Evolutionary conservation across 2,113 vertebrate species (phyloP), one percentile per base, ranked within the genome.

Genomic region (Rhadina sibilatrix): DNA sequence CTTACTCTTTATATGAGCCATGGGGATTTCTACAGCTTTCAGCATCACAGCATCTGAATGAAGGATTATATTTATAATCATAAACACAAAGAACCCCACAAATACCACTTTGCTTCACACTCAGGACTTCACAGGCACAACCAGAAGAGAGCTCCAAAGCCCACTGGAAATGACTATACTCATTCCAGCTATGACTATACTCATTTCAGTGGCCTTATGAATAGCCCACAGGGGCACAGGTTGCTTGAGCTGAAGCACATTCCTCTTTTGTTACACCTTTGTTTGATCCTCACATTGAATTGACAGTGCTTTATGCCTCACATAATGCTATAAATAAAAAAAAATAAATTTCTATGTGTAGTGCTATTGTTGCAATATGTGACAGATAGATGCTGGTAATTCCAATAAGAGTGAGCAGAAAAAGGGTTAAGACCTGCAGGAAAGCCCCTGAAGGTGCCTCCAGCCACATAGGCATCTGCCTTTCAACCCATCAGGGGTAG

Each of bases 11-110:
- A 60, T 84, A 79, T 17, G 38, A 78, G 28, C 46, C 66, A 2
- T 2, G 52, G 61, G 68, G 52, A 92, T 92, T 92, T 89, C 89
- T 75, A 63, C 60, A 40, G 69, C 83, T 94, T 92, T 94, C 91
- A 94, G 49, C 61, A 91, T 76, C 83, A 65, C 23, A 78, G 47
- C 53, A 56, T 75, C 60, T 81, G 77, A 94, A 68, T 37, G 44
- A 89, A 89, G 60, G 72, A 89, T 94, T 95, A 78, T 44, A 33
- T 64, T 87, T 81, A 54, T 40, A 92, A 68, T 24, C 53, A 81
- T 52, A 87, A 93, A 69, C 44, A 78, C 60, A 87, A 90, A 89
- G 13, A 83, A 28, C 44, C 44, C 13, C 47, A 66, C 47, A 83
- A 75, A 72, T 3, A 2, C 35, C 65, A 28, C 52, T 66, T 59